Evolutionary conservation across 2,888 invertebrate species (phyloP).

Genomic region (Eulithis testata): DNA sequence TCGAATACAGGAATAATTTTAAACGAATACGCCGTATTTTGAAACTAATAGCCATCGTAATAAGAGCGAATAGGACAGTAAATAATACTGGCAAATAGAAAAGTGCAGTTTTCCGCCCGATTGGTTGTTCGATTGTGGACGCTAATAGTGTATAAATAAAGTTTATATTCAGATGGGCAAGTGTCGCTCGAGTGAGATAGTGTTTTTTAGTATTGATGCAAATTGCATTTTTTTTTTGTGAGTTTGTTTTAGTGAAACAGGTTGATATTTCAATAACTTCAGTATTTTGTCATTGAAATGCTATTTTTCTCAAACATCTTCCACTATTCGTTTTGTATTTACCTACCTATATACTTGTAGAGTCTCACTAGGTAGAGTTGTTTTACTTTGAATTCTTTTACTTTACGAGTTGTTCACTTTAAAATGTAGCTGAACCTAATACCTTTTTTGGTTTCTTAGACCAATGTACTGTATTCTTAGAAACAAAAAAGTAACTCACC

Average conservation of each 20-base stretch:
- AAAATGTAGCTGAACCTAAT: too few relatives aligned
- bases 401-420: too few relatives aligned
- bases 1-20: slow-evolving; percentile 24
- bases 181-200: slow-evolving; percentile 15
- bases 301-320: neutral
- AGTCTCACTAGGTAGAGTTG: too few relatives aligned
- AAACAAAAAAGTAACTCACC: too few relatives aligned
- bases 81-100: slow-evolving; percentile 26
- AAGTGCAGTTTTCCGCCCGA: slow-evolving; percentile 32
- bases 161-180: slow-evolving; percentile 34
- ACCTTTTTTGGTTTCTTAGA: too few relatives aligned
- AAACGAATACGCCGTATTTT: slow-evolving; percentile 30
- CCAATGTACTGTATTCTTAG: too few relatives aligned
- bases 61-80: slow-evolving; percentile 30
- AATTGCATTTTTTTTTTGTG: slow-evolving; percentile 32
- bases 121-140: slow-evolving; percentile 38
- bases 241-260: slow-evolving; percentile 25
- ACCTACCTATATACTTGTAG: neutral
- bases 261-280: slow-evolving; percentile 23
- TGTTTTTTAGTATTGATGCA: slow-evolving; percentile 26
- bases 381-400: too few relatives aligned
- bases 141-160: slow-evolving; percentile 41
- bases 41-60: slow-evolving; percentile 37
- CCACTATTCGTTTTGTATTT: neutral
- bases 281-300: slow-evolving; percentile 1